phyloP scores from a whole-genome alignment of 2,113 vertebrate species.

The Pelodiscus sinensis region DNA sequence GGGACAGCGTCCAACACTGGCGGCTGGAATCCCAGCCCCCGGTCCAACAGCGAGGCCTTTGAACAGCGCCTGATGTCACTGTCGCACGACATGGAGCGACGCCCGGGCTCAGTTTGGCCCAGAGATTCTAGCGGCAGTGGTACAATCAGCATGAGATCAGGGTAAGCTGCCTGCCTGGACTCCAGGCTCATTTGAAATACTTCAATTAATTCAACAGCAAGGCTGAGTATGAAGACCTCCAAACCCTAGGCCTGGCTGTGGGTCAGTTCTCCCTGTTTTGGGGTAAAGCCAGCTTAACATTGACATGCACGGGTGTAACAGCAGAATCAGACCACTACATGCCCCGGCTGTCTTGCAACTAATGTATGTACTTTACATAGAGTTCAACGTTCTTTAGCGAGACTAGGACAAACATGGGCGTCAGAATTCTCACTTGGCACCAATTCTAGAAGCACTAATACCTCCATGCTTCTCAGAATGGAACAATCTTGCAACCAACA shows the following conservation, averaged over 20 bases:
- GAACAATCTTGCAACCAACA: background rate
- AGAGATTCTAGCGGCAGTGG: background rate
- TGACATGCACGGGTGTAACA: background rate
- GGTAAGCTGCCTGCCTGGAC: background rate
- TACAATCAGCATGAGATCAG: background rate
- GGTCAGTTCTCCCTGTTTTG: background rate
- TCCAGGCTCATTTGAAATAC: background rate
- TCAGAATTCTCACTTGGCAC: background rate
- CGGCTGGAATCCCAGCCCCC: background rate
- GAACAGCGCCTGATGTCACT: background rate
- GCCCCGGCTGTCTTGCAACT: background rate
- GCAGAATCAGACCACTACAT: background rate
- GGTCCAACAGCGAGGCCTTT: background rate
- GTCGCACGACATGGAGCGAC: background rate
- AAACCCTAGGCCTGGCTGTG: background rate
- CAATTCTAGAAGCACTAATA: background rate
- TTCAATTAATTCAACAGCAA: background rate
- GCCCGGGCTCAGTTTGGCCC: background rate
- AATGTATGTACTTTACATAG: background rate
- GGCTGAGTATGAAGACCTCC: background rate
- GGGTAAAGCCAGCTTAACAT: background rate
- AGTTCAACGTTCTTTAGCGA: background rate
- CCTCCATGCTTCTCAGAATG: background rate
- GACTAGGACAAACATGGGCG: background rate
- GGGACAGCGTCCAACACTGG: background rate